Conservation (phyloP, 2,797 vertebrate species). For the Odontamblyopus rebecca region DNA sequence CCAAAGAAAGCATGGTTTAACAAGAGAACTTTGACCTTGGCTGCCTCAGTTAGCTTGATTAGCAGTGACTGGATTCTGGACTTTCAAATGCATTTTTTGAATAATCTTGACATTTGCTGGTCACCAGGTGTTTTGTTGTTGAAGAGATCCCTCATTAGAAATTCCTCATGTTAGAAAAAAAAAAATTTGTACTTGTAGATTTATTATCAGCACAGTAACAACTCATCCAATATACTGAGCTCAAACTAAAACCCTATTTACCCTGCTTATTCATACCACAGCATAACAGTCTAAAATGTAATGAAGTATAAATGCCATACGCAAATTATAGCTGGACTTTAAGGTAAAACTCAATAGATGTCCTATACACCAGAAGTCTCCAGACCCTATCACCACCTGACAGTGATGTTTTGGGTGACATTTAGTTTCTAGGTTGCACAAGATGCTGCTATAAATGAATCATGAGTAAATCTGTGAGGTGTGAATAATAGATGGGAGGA, state of each 20-base stretch:
- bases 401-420: constrained; percentile 74
- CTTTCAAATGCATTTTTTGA: not conserved
- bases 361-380: constrained; percentile 1
- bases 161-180: not conserved
- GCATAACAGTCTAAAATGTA: not conserved
- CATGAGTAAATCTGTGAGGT: constrained; percentile 80
- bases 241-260: not conserved
- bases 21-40: not conserved
- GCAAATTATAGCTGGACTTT: constrained; percentile 10
- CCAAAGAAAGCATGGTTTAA: too few relatives aligned
- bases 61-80: too few relatives aligned
- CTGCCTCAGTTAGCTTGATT: too few relatives aligned
- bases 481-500: constrained; percentile 79
- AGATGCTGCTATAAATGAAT: constrained; percentile 80
- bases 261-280: not conserved
- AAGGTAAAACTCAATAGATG: not conserved
- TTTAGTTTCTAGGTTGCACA: constrained; percentile 78
- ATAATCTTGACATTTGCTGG: not conserved
- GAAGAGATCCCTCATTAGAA: not conserved
- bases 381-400: constrained; percentile 36
- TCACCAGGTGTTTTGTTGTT: not conserved
- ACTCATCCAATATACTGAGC: not conserved
- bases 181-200: not conserved
- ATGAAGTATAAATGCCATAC: constrained; percentile 3
- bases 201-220: not conserved